phyloP scores from a whole-genome alignment of 2,113 vertebrate genomes.

The Rostratula benghalensis region DNA sequence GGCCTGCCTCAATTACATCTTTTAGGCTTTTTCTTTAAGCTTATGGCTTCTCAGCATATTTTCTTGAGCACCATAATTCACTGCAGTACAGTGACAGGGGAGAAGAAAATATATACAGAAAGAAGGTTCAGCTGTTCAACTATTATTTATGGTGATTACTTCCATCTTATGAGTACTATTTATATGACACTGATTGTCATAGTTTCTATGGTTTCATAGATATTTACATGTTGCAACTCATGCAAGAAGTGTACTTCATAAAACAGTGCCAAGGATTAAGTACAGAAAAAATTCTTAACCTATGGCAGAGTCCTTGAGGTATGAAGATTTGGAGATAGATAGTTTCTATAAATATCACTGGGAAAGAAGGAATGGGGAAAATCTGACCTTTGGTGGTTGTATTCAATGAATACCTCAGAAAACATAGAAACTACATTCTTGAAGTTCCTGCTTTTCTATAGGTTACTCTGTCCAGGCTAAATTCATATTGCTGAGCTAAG shows the following conservation, averaged over 20 bases:
- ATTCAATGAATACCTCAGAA: background rate
- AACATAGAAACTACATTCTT: background rate
- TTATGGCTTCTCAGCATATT: background rate
- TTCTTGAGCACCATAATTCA: background rate
- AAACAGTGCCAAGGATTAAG: background rate
- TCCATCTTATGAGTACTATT: background rate
- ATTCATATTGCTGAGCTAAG: background rate
- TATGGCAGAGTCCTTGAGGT: background rate
- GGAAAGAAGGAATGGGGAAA: background rate
- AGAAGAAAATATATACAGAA: background rate
- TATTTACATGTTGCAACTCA: background rate
- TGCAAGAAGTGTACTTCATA: background rate
- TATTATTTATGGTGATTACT: background rate
- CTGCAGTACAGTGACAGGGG: background rate
- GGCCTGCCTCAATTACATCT: background rate
- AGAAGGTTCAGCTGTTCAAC: background rate
- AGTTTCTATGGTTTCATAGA: slow-evolving; percentile 42
- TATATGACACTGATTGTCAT: slow-evolving; percentile 22
- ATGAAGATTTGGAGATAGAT: background rate
- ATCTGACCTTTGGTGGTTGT: background rate
- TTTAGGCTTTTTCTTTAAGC: background rate
- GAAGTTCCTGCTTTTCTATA: background rate
- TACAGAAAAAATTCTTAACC: background rate
- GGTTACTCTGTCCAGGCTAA: background rate
- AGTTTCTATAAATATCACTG: background rate